These are phyloP conservation scores for Ceuthmochares aereus DNA, from an alignment of 2,113 vertebrate genomes.

Conservation along the genomic window DNA sequence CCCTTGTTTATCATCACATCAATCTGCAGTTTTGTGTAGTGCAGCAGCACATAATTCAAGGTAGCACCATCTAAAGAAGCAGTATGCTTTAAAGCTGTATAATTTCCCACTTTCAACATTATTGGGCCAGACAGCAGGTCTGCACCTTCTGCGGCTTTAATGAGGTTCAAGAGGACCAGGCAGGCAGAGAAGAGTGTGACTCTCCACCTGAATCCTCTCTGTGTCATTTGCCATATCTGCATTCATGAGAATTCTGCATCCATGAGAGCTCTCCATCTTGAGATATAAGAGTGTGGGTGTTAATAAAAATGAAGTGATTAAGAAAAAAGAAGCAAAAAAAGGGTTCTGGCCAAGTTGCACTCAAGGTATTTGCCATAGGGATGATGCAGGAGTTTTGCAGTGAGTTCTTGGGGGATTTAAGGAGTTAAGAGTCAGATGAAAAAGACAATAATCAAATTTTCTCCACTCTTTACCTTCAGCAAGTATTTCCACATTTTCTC, in stretches of 20 bases:
- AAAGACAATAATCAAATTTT: neutral
- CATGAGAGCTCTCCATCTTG: conserved; percentile 8
- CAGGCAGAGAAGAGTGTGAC: neutral
- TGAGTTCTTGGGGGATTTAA: neutral
- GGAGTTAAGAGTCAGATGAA: neutral
- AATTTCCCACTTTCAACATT: neutral
- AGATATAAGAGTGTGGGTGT: neutral
- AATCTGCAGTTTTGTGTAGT: neutral
- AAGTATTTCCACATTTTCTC: neutral
- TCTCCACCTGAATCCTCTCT: neutral
- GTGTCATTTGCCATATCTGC: neutral
- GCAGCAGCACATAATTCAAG: neutral
- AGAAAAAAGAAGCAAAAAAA: neutral
- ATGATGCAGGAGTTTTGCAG: neutral
- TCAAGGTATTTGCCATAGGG: neutral
- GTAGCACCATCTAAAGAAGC: neutral
- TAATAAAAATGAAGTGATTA: neutral
- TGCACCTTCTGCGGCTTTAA: conserved; percentile 19
- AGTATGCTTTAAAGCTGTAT: neutral
- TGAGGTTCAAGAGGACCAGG: conserved; percentile 1
- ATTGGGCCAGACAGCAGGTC: conserved; percentile 1
- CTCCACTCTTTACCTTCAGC: neutral
- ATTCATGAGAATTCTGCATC: neutral
- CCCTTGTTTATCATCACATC: neutral
- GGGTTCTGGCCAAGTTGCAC: neutral